Evolutionary conservation across 2,113 vertebrate genomes (phyloP), one percentile per base, ranked within the genome.

Genomic region (Clinocottus analis): DNA sequence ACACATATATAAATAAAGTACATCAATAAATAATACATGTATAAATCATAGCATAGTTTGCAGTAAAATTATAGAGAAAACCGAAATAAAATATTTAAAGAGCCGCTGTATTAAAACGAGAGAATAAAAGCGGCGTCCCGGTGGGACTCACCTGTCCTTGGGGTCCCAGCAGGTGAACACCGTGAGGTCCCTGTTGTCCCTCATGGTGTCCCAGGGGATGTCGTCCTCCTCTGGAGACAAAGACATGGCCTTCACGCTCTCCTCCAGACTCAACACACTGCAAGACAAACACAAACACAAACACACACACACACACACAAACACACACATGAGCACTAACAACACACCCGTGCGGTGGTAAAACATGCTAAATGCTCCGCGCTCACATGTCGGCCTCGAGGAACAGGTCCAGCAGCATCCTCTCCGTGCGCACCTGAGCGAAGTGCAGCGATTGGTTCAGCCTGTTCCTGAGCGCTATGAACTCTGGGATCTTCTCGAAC

Each of bases 401-500:
- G 92, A 98, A 95, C 82, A 99, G 96, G 89, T 99, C 98, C 87
- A 99, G 91, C 70, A 99, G 80, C 97, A 99, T 99, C 87, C 97
- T 93, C 90, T 99, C 98, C 0, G 96, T 99, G 85, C 98, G 98
- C 70, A 98, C 97, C 94, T 99, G 98, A 25, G 98, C 97, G 69
- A 99, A 99, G 91, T 99, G 98, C 88, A 99, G 95, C 73, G 98
- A 99, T 53, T 97, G 97, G 92, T 99, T 99, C 86, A 99, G 93
- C 73, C 98, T 89, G 90, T 97, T 99, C 90, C 98, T 94, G 90
- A 99, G 98, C 3, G 97, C 97, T 23, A 99, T 99, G 94, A 99
- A 99, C 83, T 99, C 98, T 7, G 98, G 98, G 91, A 99, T 99
- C 90, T 99, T 99, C 96, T 99, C 98, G 78, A 99, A 99, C 0